Evolutionary conservation across 2,797 vertebrate species (phyloP), one percentile per base, ranked within the genome.

Genomic region (Halcyon leucocephala): DNA sequence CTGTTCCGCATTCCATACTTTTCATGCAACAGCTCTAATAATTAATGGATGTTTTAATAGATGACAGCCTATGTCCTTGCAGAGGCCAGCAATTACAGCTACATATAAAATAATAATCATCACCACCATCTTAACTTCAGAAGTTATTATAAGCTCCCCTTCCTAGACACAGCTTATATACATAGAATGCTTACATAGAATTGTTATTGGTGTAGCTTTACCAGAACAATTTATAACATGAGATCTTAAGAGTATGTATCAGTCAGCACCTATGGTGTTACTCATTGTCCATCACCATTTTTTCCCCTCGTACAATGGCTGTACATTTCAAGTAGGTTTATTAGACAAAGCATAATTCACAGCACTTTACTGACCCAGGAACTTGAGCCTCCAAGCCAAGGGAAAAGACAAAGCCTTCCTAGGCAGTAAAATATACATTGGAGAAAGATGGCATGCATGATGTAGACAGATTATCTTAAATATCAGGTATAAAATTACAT

Each of bases 401-500:
- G 12, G 52, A 55, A 67, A 37, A 65, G 22, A 74, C 13, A 67
- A 46, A 51, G 10, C 26, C 51, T 79, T 86, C 46, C 80, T 14
- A 61, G 37, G 54, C 66, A 90, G 42, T 83, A 83, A 93, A 94
- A 82, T 2, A 71, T 6, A 62, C 2, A 3, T n/a, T n/a, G 24
- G 33, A 86, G 70, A 87, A 91, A 85, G 60, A 89, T 70, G 60
- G 55, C 74, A 61, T 44, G 83, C 64, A 16, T 10, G 55, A 88
- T 4, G 19, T 66, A 85, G 76, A 71, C 31, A 92, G 65, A 89
- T 89, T 93, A 69, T 81, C 79, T 95, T 85, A 90, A 96, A 90
- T 84, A 97, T 77, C 93, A 94, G 74, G 90, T 89, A 41, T 91
- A 85, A 93, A 92, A 93, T 92, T 89, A 92, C 74, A 65, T 83